Conservation (phyloP, 2,797 vertebrate species). For the Rhinella marina region DNA sequence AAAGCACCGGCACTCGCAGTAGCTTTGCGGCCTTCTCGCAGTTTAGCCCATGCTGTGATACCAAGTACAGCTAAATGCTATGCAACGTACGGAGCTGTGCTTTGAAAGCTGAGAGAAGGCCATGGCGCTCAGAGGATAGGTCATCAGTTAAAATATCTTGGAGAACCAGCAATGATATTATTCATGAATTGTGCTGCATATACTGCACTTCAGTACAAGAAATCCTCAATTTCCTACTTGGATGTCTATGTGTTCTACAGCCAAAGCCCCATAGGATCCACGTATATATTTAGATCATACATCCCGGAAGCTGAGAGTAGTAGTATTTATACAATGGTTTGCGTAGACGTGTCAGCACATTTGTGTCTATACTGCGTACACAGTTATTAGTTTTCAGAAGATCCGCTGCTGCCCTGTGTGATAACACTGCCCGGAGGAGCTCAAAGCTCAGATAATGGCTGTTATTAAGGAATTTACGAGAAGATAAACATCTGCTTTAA, state of each 20-base stretch:
- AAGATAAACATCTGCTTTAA: constrained; percentile 57
- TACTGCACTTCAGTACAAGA: no score
- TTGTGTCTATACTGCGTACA: not conserved
- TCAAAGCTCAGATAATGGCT: constrained; percentile 43
- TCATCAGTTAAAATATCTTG: no score
- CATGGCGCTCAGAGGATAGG: no score
- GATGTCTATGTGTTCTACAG: not conserved
- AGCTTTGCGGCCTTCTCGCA: no score
- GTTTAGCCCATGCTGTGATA: no score
- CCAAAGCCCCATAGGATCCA: not conserved
- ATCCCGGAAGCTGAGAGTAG: not conserved
- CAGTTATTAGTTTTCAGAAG: constrained; percentile 6
- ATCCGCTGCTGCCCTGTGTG: constrained; percentile 19
- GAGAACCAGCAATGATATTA: no score
- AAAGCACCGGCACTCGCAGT: no score
- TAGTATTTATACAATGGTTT: not conserved
- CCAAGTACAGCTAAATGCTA: no score
- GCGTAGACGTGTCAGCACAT: not conserved
- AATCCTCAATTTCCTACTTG: no score
- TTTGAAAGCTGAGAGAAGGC: no score
- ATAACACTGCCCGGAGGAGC: constrained; percentile 41
- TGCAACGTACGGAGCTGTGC: no score
- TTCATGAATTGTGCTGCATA: no score
- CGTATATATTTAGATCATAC: not conserved
- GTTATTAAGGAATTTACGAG: constrained; percentile 57